These are phyloP conservation scores for Raja brachyura DNA, from an alignment of 2,113 vertebrate genomes.

Conservation along the genomic window DNA sequence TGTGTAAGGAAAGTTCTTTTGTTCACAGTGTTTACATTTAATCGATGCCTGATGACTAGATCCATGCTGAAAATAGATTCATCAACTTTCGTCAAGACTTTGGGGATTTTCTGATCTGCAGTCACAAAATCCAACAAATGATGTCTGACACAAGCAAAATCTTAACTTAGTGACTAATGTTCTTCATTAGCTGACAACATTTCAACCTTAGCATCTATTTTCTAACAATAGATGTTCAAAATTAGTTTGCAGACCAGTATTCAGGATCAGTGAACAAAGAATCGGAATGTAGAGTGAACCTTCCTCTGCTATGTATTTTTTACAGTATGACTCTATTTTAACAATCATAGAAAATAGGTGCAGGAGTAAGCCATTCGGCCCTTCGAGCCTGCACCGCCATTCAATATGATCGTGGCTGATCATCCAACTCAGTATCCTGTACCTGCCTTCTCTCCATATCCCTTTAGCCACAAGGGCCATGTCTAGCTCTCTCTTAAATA, in stretches of 20 bases:
- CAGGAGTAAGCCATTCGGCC: no score
- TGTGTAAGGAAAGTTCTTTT: not conserved
- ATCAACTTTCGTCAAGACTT: conserved; percentile 2
- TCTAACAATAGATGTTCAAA: conserved; percentile 5
- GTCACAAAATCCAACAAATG: not conserved
- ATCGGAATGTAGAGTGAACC: not conserved
- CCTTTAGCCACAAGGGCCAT: no score
- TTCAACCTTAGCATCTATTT: not conserved
- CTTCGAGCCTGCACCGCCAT: no score
- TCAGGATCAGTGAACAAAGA: not conserved
- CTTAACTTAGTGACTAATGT: not conserved
- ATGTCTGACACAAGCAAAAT: conserved; percentile 32
- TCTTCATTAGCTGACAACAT: not conserved
- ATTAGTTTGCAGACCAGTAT: not conserved
- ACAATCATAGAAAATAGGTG: no score
- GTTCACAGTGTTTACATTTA: not conserved
- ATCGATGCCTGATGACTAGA: conserved; percentile 1
- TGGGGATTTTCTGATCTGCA: conserved; percentile 9
- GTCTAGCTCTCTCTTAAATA: no score
- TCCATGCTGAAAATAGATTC: conserved; percentile 12
- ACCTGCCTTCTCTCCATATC: no score
- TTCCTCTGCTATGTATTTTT: not conserved
- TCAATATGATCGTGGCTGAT: no score
- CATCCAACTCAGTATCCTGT: no score
- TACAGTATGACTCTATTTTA: not conserved